Evolutionary conservation across 1,140 invertebrate genomes (phyloP).

Genomic region (Diachasma alloeum): DNA sequence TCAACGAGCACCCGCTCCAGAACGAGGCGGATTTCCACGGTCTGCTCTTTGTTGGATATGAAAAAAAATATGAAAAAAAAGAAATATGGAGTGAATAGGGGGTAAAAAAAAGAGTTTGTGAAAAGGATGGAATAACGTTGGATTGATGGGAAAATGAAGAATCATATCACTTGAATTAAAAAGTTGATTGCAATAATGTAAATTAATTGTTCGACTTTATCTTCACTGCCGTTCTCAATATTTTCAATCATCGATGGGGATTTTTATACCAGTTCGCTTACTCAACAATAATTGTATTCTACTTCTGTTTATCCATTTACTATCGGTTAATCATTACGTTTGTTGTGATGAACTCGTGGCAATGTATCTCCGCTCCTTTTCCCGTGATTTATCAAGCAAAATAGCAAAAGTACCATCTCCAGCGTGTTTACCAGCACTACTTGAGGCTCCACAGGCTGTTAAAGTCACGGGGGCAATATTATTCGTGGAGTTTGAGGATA

Average conservation of each 20-base stretch:
- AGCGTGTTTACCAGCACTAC: not conserved
- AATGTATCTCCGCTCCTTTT: constrained; percentile 38
- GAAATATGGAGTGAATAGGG: not conserved
- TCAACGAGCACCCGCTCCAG: constrained; percentile 55
- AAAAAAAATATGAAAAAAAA: constrained; percentile 29
- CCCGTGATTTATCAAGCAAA: constrained; percentile 20
- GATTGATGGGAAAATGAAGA: constrained; percentile 2
- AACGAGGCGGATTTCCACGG: constrained; percentile 36
- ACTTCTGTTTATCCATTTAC: not conserved
- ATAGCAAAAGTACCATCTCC: not conserved
- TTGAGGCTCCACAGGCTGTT: constrained; percentile 14
- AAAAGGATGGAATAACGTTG: constrained; percentile 23
- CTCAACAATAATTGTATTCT: too few species aligned
- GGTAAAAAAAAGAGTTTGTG: constrained; percentile 28
- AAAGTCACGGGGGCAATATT: constrained; percentile 15
- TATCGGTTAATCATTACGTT: not conserved
- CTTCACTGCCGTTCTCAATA: too few species aligned
- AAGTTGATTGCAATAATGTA: not conserved
- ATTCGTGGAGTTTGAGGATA: constrained; percentile 3
- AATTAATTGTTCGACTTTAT: not conserved
- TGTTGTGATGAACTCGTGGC: constrained; percentile 38
- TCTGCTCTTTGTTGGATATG: constrained; percentile 41
- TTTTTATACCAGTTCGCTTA: too few species aligned
- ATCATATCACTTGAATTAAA: not conserved
- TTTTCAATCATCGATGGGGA: not conserved